Base-by-base conservation (phyloP, 2,113 vertebrate genomes). In the Cavia porcellus region DNA sequence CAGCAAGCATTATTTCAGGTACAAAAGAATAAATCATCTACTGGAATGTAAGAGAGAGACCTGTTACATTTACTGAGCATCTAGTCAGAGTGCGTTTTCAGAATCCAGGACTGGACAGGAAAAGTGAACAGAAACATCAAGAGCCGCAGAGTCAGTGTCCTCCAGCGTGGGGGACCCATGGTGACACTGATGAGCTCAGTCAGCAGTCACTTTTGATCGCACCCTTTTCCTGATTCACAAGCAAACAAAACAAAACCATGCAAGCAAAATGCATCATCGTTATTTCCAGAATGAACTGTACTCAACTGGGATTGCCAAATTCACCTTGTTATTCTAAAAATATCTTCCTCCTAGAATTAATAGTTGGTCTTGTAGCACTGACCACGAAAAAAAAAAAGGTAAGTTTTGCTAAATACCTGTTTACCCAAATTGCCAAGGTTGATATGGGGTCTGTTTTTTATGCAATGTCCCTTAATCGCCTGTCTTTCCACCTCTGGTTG, bases 401-500 rank as follows among this genome's bases (percentile, higher is more conserved):
- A 91, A 82, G 77, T 86, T 96, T 95, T 79, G 88, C 94, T 52
- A 97, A 98, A 94, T 98, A 97, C 59, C 20, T 86, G 77, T 94
- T 98, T 13, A 17, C 85, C 30, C 86, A 87, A 77, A 47, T 47
- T 38, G 13, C 83, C 62, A 79, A 32, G 28, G 6, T 42, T 75
- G 74, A 1, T 59, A 8, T 19, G 25, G 7, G 35, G 5, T 75
- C 32, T 94, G 47, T 79, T 93, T 80, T 68, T 96, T 93, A 17
- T 83, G 92, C 45, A 97, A 61, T 30, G 74, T 52, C 93, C 75
- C 93, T 98, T 98, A 98, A 98, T 99, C 96, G 92, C 97, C 98
- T 98, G 92, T 98, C 98, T 15, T 77, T 62, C 59, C 20, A 96
- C 92, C 93, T 95, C 96, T 98, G 97, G 98, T 93, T 97, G 96